These are phyloP conservation scores for Pelobates fuscus DNA, from an alignment of 2,113 vertebrate genomes.

Conservation along the genomic window DNA sequence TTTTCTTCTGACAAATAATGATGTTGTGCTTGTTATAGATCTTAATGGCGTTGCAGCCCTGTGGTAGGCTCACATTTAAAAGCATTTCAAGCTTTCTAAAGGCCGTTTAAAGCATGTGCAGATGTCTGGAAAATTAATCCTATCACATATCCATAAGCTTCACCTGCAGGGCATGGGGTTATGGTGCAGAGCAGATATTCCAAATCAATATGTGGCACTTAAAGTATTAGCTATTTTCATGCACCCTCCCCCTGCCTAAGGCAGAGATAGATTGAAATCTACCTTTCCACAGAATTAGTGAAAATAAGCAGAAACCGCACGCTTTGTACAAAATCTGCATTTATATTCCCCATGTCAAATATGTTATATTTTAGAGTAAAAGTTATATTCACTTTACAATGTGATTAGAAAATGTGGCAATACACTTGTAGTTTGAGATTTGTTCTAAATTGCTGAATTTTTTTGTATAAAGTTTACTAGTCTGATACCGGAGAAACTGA, in stretches of 20 bases:
- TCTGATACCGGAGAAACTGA: too few species aligned
- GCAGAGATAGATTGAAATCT: neutral
- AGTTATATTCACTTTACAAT: too few species aligned
- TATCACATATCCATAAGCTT: conserved; percentile 16
- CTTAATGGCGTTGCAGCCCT: neutral
- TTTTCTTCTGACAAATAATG: conserved; percentile 7
- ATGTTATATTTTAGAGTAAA: too few species aligned
- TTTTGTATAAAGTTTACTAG: too few species aligned
- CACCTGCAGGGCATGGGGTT: conserved; percentile 20
- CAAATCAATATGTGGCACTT: conserved; percentile 26
- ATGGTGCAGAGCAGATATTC: conserved; percentile 18
- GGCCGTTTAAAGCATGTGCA: conserved; percentile 19
- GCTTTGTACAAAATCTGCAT: too few species aligned
- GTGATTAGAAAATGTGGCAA: too few species aligned
- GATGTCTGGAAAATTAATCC: conserved; percentile 25
- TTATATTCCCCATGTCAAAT: neutral
- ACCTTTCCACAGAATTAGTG: conserved; percentile 8
- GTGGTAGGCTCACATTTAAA: conserved; percentile 1
- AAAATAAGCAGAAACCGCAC: conserved; percentile 5
- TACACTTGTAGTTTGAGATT: too few species aligned
- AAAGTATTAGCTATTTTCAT: conserved; percentile 17
- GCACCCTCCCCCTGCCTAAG: neutral
- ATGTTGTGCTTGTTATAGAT: conserved; percentile 8
- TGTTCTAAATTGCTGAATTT: too few species aligned
- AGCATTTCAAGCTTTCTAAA: neutral